Evolutionary conservation across 2,113 vertebrate genomes (phyloP), one percentile per base, ranked within the genome.

Genomic region (Seriola dumerili): DNA sequence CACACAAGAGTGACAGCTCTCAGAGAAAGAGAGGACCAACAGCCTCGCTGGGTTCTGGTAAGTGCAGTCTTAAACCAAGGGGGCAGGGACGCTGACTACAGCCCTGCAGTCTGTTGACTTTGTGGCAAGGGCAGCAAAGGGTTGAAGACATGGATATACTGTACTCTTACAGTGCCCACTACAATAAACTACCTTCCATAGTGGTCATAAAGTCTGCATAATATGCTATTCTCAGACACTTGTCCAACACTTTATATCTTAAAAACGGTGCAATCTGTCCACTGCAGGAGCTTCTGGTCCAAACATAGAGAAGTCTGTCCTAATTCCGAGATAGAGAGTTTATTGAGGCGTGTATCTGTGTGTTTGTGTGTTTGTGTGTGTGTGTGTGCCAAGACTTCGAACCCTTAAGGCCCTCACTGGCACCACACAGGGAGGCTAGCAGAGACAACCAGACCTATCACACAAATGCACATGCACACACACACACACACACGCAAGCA

Each of bases 1-100:
- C 93, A 95, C 93, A 91, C 79, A 76, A 90, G 92, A 96, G 91
- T 93, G 95, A 95, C 94, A 95, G 94, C 93, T 93, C 93, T 96
- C 95, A 94, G 91, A 91, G 80, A 90, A 85, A 87, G 89, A 91
- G 86, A 89, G 81, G 91, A 86, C 88, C 83, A 84, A 84, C 89
- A 79, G 87, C 83, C 83, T 87, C 29, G 67, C 83, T 59, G 80
- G 88, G 86, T 92, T 92, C 85, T 80, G 86, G 89, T 95, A 94
- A 95, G 91, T 93, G 91, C 92, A 90, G 83, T 88, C 92, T 91
- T 93, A 95, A 95, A 95, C 94, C 93, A 93, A 84, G 80, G 91
- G 88, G 92, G 87, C 76, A 85, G 87, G 83, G 87, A 89, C 76
- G 89, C 91, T 90, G 91, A 93, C 94, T 94, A 80, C 84, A 92